A percentile compares a stretch with the other conserved stretches of the same genome.
phyloP scores from a whole-genome alignment of 2,113 vertebrate species.

The Genyomyrus donnyi region DNA sequence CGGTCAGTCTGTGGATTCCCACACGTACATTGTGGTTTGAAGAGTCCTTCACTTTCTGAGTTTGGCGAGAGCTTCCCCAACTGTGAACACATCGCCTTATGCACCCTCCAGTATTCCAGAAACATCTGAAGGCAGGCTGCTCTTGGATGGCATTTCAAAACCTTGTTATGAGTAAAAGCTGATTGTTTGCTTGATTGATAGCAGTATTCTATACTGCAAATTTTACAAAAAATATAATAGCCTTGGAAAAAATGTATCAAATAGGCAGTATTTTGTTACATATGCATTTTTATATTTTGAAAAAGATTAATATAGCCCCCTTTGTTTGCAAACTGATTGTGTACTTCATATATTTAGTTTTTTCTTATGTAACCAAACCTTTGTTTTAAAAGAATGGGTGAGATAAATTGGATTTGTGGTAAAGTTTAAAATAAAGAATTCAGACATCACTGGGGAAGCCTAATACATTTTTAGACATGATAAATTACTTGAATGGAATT shows the following conservation, averaged over 20 bases:
- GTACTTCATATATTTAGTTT: neutral
- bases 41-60: neutral
- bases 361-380: slow-evolving; percentile 51
- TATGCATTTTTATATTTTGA: slow-evolving; percentile 1
- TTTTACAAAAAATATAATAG: slow-evolving; percentile 7
- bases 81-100: neutral
- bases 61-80: neutral
- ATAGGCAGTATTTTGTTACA: neutral
- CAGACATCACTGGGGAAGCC: neutral
- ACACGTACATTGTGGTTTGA: neutral
- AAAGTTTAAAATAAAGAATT: neutral
- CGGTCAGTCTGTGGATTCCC: neutral
- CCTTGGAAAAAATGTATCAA: neutral
- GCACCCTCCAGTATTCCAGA: neutral
- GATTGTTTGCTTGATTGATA: slow-evolving; percentile 2
- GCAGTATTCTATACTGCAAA: slow-evolving; percentile 7
- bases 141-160: slow-evolving; percentile 31
- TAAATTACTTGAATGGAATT: neutral
- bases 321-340: slow-evolving; percentile 17
- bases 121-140: neutral
- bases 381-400: slow-evolving; percentile 47
- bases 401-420: neutral
- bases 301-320: neutral
- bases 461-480: neutral
- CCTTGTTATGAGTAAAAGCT: slow-evolving; percentile 51